Base-by-base conservation (phyloP, 2,888 invertebrate species). In the Nudaria mundana region DNA sequence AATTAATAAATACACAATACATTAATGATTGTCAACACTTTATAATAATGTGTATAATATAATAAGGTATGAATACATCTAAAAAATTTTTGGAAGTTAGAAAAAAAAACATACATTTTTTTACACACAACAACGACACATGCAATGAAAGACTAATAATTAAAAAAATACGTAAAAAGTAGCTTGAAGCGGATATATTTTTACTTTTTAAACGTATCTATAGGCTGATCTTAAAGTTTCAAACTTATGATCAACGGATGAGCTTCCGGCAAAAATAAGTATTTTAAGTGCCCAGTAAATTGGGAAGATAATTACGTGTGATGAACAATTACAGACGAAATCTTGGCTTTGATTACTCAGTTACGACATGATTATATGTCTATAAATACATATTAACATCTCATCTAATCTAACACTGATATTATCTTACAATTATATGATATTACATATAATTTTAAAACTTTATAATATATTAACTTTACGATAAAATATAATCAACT, bases 401-500 rank as follows among this genome's bases (percentile, higher is more conserved):
- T 60, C 43, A 46, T 69, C 72, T 71, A 58, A 61, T 71, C 86
- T 86, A 87, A 86, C 87, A 86, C 65, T 75, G 78, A 84, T 67
- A 58, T n/a, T n/a, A n/a, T 48, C 76, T 85, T 83, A 76, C 37
- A 40, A 53, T 62, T 76, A 76, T 54, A 66, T 81, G 80, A 84
- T 84, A 81, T 81, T 81, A 83, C 74, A 70, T 52, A 52, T 69
- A 23, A n/a, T 32, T 72, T 80, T 79, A 73, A 77, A 83, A 83
- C 69, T 60, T 81, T 80, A 74, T 71, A 67, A 63, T 68, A 61
- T 68, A 68, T 47, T 67, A 67, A 76, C 74, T 80, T 79, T 81
- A 75, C 71, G 76, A 78, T 83, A 84, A 82, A 82, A 72, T 75
- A 78, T 80, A 81, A 76, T 72, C 73, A 76, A 81, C 84, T 85